phyloP scores from a whole-genome alignment of 2,888 invertebrate species.

The Falcaria lacertinaria region DNA sequence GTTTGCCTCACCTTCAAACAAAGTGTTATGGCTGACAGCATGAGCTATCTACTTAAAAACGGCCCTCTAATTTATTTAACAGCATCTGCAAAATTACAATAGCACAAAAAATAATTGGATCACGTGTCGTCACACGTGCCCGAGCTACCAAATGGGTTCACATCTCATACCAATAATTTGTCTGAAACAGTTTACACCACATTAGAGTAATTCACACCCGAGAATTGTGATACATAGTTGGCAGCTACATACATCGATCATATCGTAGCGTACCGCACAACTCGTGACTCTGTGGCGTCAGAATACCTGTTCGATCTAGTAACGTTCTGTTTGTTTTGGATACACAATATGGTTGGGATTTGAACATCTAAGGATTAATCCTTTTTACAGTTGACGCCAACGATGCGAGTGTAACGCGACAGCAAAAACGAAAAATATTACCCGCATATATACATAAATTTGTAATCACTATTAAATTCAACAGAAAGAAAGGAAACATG shows the following conservation, averaged over 20 bases:
- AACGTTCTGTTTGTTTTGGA: no score
- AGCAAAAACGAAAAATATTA: no score
- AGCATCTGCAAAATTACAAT: not conserved
- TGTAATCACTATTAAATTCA: no score
- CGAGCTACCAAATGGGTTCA: not conserved
- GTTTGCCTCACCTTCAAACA: no score
- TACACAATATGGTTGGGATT: no score
- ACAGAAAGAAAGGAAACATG: no score
- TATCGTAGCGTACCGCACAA: not conserved
- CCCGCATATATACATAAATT: no score
- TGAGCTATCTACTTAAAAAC: no score
- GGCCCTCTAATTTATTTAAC: not conserved
- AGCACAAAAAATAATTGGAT: not conserved
- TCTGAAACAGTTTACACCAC: not conserved
- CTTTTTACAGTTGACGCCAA: no score
- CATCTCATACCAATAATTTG: not conserved
- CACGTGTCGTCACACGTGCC: not conserved
- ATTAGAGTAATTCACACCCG: not conserved
- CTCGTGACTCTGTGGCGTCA: constrained; percentile 4
- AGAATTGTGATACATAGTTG: not conserved
- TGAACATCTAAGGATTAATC: no score
- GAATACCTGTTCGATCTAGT: not conserved
- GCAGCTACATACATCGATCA: not conserved
- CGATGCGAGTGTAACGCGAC: no score
- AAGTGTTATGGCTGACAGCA: no score